Percentiles rank a stretch among this genome's conserved stretches.
Evolutionary conservation across 2,113 vertebrate species (phyloP).

Genomic region (Irena cyanogastra): DNA sequence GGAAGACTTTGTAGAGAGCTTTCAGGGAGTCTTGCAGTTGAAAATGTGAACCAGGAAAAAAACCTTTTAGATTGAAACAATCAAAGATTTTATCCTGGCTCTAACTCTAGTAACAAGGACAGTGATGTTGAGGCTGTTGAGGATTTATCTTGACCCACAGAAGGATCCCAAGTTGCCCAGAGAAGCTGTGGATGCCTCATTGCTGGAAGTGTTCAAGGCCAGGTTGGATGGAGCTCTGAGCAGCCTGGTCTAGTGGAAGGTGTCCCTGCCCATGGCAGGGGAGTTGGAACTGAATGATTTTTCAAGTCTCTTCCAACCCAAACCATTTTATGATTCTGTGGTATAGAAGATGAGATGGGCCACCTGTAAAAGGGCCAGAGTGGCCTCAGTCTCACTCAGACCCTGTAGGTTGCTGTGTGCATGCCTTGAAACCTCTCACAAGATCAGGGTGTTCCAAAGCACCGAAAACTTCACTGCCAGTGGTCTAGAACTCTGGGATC

Average conservation of each 20-base stretch:
- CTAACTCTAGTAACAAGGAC: not conserved
- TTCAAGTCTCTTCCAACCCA: not conserved
- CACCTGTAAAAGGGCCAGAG: not conserved
- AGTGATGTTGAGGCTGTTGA: not conserved
- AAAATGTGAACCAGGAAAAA: not conserved
- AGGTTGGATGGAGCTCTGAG: not conserved
- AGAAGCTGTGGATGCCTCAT: not conserved
- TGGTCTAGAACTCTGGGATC: not conserved
- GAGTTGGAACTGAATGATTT: not conserved
- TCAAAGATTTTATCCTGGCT: not conserved
- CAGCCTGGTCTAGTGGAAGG: not conserved
- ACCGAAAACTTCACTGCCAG: not conserved
- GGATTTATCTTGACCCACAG: not conserved
- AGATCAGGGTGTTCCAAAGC: not conserved
- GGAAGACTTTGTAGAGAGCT: not conserved
- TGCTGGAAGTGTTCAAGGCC: no score
- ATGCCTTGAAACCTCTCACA: not conserved
- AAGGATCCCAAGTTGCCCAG: not conserved
- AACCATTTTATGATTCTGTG: not conserved
- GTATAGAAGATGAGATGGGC: not conserved
- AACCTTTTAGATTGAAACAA: not conserved
- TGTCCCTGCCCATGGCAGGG: not conserved
- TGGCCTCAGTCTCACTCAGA: not conserved
- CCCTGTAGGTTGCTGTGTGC: fast-evolving
- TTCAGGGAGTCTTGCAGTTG: not conserved